These are phyloP conservation scores for Galleria mellonella DNA, from an alignment of 1,140 invertebrate species.

Conservation along the genomic window DNA sequence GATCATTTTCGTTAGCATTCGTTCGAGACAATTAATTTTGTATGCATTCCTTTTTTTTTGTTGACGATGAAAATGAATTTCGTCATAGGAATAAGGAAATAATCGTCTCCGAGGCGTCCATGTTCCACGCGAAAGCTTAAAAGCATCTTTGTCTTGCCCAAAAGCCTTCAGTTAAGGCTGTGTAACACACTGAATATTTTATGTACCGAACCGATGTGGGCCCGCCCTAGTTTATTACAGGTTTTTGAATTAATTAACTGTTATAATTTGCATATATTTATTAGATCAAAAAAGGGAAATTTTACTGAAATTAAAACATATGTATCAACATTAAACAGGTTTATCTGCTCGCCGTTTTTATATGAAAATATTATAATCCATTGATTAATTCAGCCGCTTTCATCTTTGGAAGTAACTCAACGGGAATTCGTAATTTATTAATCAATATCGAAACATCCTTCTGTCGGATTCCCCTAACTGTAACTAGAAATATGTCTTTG, in stretches of 20 bases:
- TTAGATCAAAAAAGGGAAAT: no score
- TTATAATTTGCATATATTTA: no score
- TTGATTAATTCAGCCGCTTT: conserved; percentile 7
- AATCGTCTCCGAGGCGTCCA: conserved; percentile 1
- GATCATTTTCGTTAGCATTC: no score
- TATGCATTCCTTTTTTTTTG: no score
- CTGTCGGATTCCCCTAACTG: conserved; percentile 1
- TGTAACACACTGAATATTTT: conserved; percentile 54
- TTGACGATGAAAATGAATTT: no score
- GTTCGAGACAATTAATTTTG: no score
- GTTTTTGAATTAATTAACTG: conserved; percentile 9
- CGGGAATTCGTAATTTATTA: conserved; percentile 11
- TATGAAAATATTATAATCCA: background rate
- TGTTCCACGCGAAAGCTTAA: conserved; percentile 39
- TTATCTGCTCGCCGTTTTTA: no score
- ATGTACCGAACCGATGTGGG: conserved; percentile 19
- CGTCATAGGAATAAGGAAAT: no score
- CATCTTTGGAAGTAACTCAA: background rate
- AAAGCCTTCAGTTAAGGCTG: conserved; percentile 34
- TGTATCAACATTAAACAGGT: no score
- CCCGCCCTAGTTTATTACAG: conserved; percentile 11
- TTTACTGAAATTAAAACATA: no score
- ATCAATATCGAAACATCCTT: conserved; percentile 14
- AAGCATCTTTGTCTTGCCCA: conserved; percentile 59
- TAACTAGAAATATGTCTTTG: conserved; percentile 19